These are phyloP conservation scores for Atta cephalotes DNA, from an alignment of 1,140 invertebrate genomes.

Conservation along the genomic window DNA sequence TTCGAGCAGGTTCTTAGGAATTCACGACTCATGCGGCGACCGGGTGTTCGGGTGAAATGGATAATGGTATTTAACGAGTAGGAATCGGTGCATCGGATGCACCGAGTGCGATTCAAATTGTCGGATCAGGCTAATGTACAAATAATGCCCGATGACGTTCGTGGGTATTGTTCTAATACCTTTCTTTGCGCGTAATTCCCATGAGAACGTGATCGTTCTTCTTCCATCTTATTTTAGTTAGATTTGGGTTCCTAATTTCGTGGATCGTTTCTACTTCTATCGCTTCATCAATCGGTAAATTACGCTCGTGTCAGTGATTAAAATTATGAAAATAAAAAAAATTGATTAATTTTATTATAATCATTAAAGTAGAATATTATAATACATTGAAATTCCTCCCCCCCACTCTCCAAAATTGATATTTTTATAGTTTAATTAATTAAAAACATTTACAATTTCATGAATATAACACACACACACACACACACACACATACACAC, in stretches of 20 bases:
- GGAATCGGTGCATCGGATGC: slow-evolving; percentile 69
- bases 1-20: slow-evolving; percentile 82
- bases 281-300: background rate
- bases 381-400: background rate
- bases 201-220: slow-evolving; percentile 74
- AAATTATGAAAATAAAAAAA: background rate
- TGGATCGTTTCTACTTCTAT: background rate
- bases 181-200: slow-evolving; percentile 67
- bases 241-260: background rate
- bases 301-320: background rate
- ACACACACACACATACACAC: too few relatives aligned
- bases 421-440: slow-evolving; percentile 26
- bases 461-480: background rate
- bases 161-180: slow-evolving; percentile 82
- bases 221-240: background rate
- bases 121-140: slow-evolving; percentile 81
- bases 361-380: background rate
- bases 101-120: slow-evolving; percentile 80
- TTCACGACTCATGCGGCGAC: slow-evolving; percentile 83
- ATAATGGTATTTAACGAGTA: slow-evolving; percentile 84
- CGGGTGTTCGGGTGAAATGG: slow-evolving; percentile 82
- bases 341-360: background rate
- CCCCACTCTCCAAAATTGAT: background rate
- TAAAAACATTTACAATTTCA: background rate
- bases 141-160: slow-evolving; percentile 77